A percentile compares a stretch with the other conserved stretches of the same genome.
Conservation (phyloP, 1,140 invertebrate genomes). For the Rhagoletis zephyria region DNA sequence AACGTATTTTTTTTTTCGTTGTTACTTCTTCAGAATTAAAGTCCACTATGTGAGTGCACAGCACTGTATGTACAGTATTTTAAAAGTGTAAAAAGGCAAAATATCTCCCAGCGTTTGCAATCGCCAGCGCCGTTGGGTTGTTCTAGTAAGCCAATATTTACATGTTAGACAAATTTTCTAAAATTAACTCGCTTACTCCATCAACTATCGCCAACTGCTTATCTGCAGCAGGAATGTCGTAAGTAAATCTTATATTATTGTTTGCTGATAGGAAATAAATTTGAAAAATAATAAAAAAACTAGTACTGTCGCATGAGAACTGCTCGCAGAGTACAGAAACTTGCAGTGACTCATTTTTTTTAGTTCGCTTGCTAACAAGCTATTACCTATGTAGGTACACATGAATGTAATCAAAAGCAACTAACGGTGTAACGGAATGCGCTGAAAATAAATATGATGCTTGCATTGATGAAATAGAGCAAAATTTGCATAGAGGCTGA, state of each 20-base stretch:
- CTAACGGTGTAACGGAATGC: not conserved
- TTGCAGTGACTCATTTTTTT: too few relatives aligned
- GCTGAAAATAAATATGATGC: slow-evolving; percentile 3
- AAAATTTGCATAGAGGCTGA: not conserved
- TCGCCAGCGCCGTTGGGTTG: too few relatives aligned
- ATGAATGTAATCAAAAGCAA: not conserved
- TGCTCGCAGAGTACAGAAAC: not conserved
- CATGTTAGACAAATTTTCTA: not conserved
- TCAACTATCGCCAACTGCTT: not conserved
- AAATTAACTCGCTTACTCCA: slow-evolving; percentile 37
- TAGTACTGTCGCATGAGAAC: not conserved
- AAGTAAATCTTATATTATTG: not conserved
- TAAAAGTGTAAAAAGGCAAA: too few relatives aligned
- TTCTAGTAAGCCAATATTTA: too few relatives aligned
- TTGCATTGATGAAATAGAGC: too few relatives aligned
- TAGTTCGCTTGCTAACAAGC: not conserved
- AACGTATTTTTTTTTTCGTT: too few relatives aligned
- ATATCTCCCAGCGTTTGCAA: too few relatives aligned
- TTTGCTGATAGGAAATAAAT: not conserved
- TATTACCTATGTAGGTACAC: not conserved
- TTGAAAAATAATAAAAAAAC: not conserved
- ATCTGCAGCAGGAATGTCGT: not conserved
- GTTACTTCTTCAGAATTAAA: too few relatives aligned
- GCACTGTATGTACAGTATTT: too few relatives aligned
- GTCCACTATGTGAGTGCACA: too few relatives aligned